Evolutionary conservation across 1,140 invertebrate genomes (phyloP).

Genomic region (Drosophila nebulosa): DNA sequence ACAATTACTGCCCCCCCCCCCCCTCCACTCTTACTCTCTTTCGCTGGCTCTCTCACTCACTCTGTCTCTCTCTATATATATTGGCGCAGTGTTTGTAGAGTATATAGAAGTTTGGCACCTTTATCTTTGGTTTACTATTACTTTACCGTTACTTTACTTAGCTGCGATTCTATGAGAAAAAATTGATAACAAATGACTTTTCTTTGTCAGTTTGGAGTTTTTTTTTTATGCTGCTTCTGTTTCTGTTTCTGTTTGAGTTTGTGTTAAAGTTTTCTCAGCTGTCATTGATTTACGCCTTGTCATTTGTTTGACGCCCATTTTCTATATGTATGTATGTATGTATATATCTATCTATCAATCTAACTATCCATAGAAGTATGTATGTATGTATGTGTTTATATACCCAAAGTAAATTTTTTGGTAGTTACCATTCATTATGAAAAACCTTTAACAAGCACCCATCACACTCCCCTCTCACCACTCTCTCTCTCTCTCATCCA

Average conservation of each 20-base stretch:
- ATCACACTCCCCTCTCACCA: neutral
- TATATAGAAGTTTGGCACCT: neutral
- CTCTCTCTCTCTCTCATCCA: neutral
- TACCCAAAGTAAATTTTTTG: neutral
- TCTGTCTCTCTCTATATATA: neutral
- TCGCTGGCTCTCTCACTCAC: neutral
- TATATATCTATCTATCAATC: neutral
- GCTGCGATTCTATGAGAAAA: slow-evolving; percentile 6
- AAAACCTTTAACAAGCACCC: slow-evolving; percentile 4
- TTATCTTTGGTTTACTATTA: neutral
- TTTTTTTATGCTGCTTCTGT: slow-evolving; percentile 17
- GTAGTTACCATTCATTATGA: slow-evolving; percentile 21
- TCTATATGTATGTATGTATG: neutral
- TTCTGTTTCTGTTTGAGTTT: slow-evolving; percentile 29
- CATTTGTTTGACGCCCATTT: neutral
- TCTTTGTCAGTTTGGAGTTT: slow-evolving; percentile 25
- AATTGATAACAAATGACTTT: slow-evolving; percentile 48
- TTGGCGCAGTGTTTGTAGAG: too few relatives aligned
- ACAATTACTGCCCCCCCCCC: neutral
- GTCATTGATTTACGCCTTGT: slow-evolving; percentile 32
- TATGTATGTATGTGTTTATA: neutral
- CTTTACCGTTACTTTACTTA: neutral
- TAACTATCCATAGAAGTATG: neutral
- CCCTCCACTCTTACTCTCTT: neutral
- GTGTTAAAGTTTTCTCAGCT: slow-evolving; percentile 21